Percentiles rank a stretch among this genome's conserved stretches.
These are phyloP conservation scores for Apocrypta bakeri DNA, from an alignment of 1,140 invertebrate species.

Conservation along the genomic window DNA sequence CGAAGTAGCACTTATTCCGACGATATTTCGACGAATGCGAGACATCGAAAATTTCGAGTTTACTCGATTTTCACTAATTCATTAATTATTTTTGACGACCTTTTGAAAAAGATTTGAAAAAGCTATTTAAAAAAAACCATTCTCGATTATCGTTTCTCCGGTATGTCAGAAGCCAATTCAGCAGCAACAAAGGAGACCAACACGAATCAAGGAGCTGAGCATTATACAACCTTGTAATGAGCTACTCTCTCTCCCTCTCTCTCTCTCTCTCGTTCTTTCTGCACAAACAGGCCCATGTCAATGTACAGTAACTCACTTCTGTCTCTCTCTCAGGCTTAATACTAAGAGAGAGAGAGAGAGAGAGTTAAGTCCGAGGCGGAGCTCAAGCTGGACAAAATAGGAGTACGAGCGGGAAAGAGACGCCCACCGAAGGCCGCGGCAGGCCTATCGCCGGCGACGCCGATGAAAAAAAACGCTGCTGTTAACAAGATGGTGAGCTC, in stretches of 20 bases:
- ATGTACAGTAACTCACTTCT: neutral
- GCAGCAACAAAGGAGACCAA: neutral
- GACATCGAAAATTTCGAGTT: no score
- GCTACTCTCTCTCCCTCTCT: neutral
- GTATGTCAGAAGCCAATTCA: neutral
- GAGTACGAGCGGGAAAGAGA: conserved; percentile 58
- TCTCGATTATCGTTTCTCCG: neutral
- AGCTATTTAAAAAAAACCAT: no score
- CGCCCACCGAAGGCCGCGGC: conserved; percentile 68
- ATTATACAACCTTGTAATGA: neutral
- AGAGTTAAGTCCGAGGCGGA: conserved; percentile 64
- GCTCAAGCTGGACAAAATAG: conserved; percentile 71
- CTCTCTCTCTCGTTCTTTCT: neutral
- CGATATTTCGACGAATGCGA: no score
- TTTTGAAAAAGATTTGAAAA: no score
- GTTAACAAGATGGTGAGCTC: conserved; percentile 73
- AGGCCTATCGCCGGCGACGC: conserved; percentile 70
- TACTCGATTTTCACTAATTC: no score
- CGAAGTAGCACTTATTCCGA: neutral
- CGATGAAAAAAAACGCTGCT: conserved; percentile 70
- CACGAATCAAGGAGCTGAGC: neutral
- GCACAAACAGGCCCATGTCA: conserved; percentile 6
- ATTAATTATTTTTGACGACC: no score
- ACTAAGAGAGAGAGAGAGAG: conserved; percentile 6
- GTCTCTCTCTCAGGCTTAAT: neutral